A percentile compares a stretch with the other conserved stretches of the same genome.
phyloP scores from a whole-genome alignment of 2,888 invertebrate genomes.

The Prenolepis imparis region DNA sequence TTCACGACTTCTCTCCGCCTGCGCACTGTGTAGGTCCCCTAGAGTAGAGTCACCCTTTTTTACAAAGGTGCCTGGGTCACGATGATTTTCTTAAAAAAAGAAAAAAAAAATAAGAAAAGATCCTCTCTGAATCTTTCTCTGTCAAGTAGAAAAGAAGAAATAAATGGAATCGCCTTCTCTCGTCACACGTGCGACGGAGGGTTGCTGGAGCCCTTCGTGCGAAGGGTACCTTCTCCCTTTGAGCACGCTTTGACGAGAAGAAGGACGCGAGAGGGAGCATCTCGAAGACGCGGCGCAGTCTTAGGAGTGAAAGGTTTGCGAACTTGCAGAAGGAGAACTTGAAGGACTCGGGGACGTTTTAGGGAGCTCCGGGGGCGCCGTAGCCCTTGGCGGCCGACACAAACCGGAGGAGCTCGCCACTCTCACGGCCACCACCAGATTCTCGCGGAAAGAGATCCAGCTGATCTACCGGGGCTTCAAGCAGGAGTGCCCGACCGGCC shows the following conservation, averaged over 20 bases:
- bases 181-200: conserved; percentile 13
- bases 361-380: conserved; percentile 83
- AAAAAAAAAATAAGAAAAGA: conserved; percentile 7
- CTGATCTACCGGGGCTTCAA: conserved; percentile 96
- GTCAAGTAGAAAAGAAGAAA: conserved; percentile 68
- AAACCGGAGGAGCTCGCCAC: conserved; percentile 93
- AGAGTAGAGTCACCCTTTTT: conserved; percentile 54
- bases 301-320: conserved; percentile 74
- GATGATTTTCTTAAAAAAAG: conserved; percentile 14
- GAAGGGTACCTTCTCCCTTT: not conserved
- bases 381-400: conserved; percentile 89
- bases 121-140: conserved; percentile 65
- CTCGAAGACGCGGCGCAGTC: conserved; percentile 82
- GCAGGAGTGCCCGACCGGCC: conserved; percentile 95
- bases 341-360: conserved; percentile 88
- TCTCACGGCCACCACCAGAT: conserved; percentile 92
- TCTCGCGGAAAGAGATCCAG: conserved; percentile 94
- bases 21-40: conserved; percentile 66
- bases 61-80: conserved; percentile 21
- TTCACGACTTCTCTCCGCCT: conserved; percentile 68
- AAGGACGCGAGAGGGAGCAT: conserved; percentile 75
- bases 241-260: conserved; percentile 16
- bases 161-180: conserved; percentile 23
- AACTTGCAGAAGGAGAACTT: conserved; percentile 91
- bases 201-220: not conserved